Percentiles rank a stretch among this genome's conserved stretches.
phyloP scores from a whole-genome alignment of 2,888 invertebrate genomes.

The Ellobium chinense region DNA sequence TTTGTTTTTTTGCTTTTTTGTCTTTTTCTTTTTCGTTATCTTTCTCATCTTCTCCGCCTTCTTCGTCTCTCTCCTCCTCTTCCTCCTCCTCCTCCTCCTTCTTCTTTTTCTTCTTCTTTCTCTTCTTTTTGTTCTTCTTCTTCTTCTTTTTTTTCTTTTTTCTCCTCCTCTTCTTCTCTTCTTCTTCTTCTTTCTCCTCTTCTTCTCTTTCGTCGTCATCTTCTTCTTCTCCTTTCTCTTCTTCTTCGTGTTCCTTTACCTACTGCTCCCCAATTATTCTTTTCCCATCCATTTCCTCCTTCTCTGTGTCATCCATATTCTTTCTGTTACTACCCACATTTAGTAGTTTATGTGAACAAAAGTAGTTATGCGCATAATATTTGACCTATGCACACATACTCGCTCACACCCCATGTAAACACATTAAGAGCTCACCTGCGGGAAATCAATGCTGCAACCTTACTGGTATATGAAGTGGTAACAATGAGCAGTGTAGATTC shows the following conservation, averaged over 20 bases:
- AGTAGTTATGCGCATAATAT: too few relatives aligned
- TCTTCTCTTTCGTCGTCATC: not conserved
- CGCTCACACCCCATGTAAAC: too few relatives aligned
- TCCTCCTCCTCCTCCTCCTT: slow-evolving; percentile 1
- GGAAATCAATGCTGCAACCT: too few relatives aligned
- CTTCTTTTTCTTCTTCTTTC: not conserved
- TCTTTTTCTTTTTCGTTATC: too few relatives aligned
- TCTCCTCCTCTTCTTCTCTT: not conserved
- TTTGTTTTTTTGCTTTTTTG: too few relatives aligned
- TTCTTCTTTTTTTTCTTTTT: not conserved
- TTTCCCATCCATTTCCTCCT: not conserved
- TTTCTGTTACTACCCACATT: not conserved
- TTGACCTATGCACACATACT: too few relatives aligned
- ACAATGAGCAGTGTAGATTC: too few relatives aligned
- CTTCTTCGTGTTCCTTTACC: not conserved
- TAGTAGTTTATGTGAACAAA: not conserved
- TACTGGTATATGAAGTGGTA: too few relatives aligned
- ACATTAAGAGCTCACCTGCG: too few relatives aligned
- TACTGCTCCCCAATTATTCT: not conserved
- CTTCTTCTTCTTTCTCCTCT: not conserved
- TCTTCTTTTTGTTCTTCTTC: not conserved
- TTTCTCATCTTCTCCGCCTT: too few relatives aligned
- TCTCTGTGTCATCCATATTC: not conserved
- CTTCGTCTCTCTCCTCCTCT: not conserved
- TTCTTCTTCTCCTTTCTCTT: not conserved